Base-by-base conservation (phyloP, 2,888 invertebrate species). In the Nesidiocoris tenuis region DNA sequence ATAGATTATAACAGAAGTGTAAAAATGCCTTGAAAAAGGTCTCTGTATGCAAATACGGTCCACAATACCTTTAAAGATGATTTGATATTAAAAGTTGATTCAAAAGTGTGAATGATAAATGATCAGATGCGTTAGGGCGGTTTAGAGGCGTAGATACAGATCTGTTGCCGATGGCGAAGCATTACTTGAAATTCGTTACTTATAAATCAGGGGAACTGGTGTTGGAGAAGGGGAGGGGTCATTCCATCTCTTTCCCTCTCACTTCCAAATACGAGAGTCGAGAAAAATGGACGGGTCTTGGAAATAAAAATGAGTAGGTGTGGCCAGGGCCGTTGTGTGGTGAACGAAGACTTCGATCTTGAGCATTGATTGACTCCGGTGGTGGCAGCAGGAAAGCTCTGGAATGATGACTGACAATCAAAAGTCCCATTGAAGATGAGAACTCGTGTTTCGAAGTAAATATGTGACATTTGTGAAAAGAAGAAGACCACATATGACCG, bases 21-120 rank as follows among this genome's bases (percentile, higher is more conserved):
- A 56, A 63, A 72, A 72, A 72, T 72, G 72, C 56, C 72, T 61
- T 72, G 72, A 72, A 72, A 72, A 72, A 72, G 72, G 72, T 72
- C 72, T 72, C 72, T 72, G 72, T 72, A 72, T 72, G 72, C 72
- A 72, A 72, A 72, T 72, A 72, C 72, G 61, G 19, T 39, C 72
- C 61, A 72, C 72, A 72, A 72, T 72, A 72, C 72, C 72, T 39
- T 39, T 61, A 54, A 72, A 72, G 72, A 72, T 72, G 72, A 72
- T 72, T 72, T 72, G 72, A 72, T 72, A 72, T 72, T 72, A 72
- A 72, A 72, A 72, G 72, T 72, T 72, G 72, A 72, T 72, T 72
- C 72, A 72, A 54, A 72, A 61, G 72, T 72, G 72, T 72, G 72
- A 72, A 72, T 72, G 72, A 72, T 72, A 72, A 72, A 72, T 72